phyloP scores from a whole-genome alignment of 2,113 vertebrate species.

The Ursus arctos region DNA sequence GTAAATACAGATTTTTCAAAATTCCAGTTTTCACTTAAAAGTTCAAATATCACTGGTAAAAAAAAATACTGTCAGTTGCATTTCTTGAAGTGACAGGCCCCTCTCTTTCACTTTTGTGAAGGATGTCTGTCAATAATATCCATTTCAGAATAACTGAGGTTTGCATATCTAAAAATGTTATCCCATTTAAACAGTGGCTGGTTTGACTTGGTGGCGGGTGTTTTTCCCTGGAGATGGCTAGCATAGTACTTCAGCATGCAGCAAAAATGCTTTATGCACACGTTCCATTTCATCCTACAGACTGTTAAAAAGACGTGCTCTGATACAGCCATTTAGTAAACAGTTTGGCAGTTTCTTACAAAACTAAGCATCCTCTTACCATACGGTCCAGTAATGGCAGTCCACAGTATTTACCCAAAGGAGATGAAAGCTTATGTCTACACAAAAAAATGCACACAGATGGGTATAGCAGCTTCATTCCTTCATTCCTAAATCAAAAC shows the following conservation, averaged over 20 bases:
- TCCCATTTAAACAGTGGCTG: not conserved
- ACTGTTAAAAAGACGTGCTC: not conserved
- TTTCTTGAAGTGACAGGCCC: not conserved
- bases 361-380: not conserved
- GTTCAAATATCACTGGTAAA: not conserved
- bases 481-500: not conserved
- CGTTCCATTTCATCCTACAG: not conserved
- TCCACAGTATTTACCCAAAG: not conserved
- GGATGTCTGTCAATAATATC: not conserved
- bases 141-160: not conserved
- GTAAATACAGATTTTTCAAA: not conserved
- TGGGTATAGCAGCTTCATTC: not conserved
- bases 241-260: not conserved
- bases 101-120: not conserved
- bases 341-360: not conserved
- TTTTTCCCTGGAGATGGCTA: not conserved
- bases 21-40: not conserved
- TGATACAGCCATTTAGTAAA: not conserved
- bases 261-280: not conserved
- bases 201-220: not conserved
- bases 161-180: not conserved
- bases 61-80: not conserved
- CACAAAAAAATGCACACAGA: not conserved
- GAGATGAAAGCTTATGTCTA: not conserved
- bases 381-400: not conserved